Base-by-base conservation (phyloP, 2,888 invertebrate genomes). In the Macrophya alboannulata region DNA sequence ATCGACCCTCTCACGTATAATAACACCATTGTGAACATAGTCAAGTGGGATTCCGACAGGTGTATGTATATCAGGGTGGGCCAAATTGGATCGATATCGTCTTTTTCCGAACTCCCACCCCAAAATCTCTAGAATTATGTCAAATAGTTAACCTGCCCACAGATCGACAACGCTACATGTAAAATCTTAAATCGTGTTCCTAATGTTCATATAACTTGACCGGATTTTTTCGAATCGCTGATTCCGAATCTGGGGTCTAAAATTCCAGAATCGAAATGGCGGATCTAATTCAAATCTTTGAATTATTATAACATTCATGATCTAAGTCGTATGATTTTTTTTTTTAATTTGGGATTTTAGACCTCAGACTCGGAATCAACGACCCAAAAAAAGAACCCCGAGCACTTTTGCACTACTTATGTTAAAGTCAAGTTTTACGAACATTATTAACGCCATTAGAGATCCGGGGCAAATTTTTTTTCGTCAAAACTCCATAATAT, bases 1-100 rank as follows among this genome's bases (percentile, higher is more conserved):
- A 74, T 45, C 15, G 71, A 71, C 68, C 31, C 68, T 71, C 71
- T 17, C 40, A 71, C 8, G n/a, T 71, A 15, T 71, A 25, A 31
- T 37, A 71, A 25, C 31, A 31, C 31, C 31, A 31, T 31, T 40
- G 40, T 43, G 40, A n/a, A 37, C 12, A 31, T 15, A 15, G 71
- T 71, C 10, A n/a, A 71, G n/a, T 71, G 55, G 37, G 71, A 71
- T 31, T n/a, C 5, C 6, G 3, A 71, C 71, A 71, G 71, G 71
- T 71, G 71, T 12, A 51, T 51, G n/a, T 51, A n/a, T n/a, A 55
- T 51, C 51, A 51, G 55, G 55, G 55, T 55, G 2, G 17, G 1
- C 5, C 55, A 55, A 51, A 51, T 17, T n/a, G 1, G 17, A 51
- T 51, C 51, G n/a, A 51, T 0, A 17, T 17, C 5, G 31, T 31